phyloP scores from a whole-genome alignment of 2,113 vertebrate genomes.

The Pimephales promelas region DNA sequence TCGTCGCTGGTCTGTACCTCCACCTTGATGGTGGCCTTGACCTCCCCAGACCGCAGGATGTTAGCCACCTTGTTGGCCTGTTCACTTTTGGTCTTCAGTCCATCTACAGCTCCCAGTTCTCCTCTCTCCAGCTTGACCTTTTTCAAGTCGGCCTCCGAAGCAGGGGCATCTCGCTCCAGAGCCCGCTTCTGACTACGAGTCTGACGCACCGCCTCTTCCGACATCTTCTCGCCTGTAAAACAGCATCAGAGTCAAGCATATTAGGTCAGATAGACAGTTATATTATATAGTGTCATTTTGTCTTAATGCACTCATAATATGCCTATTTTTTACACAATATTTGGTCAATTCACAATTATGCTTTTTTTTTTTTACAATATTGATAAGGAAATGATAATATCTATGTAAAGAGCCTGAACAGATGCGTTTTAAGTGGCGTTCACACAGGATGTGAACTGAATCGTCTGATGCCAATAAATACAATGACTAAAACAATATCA shows the following conservation, averaged over 20 bases:
- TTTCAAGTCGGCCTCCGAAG: slow-evolving; percentile 83
- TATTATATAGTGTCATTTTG: neutral
- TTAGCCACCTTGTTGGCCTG: slow-evolving; percentile 75
- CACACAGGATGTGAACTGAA: neutral
- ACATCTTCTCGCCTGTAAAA: slow-evolving; percentile 81
- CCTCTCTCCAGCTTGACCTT: slow-evolving; percentile 86
- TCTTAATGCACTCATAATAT: neutral
- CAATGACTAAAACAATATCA: neutral
- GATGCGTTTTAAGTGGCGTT: neutral
- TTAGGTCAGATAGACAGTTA: neutral
- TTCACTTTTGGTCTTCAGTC: slow-evolving; percentile 68
- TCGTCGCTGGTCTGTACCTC: slow-evolving; percentile 86
- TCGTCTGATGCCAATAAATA: neutral
- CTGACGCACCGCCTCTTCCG: slow-evolving; percentile 88
- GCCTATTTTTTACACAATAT: neutral
- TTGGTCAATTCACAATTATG: neutral
- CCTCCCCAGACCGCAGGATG: slow-evolving; percentile 80
- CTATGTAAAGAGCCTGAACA: neutral
- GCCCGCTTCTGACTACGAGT: slow-evolving; percentile 96
- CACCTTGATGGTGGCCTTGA: slow-evolving; percentile 83
- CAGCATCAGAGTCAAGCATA: neutral
- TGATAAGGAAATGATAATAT: neutral
- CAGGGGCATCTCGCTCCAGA: slow-evolving; percentile 80
- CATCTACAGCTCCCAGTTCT: slow-evolving; percentile 58
- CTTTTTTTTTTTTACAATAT: too few relatives aligned